Evolutionary conservation across 2,113 vertebrate species (phyloP).

Genomic region (Cyanoliseus patagonus): DNA sequence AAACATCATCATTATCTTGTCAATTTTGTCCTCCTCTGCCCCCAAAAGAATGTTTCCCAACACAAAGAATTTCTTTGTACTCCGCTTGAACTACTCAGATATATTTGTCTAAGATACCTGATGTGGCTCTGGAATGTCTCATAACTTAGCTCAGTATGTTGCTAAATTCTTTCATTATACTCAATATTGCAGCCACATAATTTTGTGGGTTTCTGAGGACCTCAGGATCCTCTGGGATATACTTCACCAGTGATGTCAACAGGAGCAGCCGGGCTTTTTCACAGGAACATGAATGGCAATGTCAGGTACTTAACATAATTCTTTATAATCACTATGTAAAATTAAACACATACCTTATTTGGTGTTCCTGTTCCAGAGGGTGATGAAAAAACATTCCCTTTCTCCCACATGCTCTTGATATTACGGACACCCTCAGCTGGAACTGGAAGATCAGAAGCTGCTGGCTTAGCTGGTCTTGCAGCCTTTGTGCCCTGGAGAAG

Average conservation of each 20-base stretch:
- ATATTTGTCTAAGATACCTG: slow-evolving; percentile 7
- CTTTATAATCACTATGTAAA: not conserved
- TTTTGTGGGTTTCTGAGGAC: not conserved
- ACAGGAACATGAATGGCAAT: not conserved
- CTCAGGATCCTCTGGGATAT: not conserved
- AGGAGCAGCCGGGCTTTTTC: not conserved
- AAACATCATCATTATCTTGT: not conserved
- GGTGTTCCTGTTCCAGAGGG: slow-evolving; percentile 77
- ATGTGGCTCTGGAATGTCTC: slow-evolving; percentile 31
- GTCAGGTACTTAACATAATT: not conserved
- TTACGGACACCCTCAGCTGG: slow-evolving; percentile 90
- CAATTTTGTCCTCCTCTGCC: not conserved
- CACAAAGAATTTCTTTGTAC: slow-evolving; percentile 26
- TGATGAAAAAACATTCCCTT: slow-evolving; percentile 88
- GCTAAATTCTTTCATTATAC: not conserved
- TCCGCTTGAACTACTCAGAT: not conserved
- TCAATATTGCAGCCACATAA: not conserved
- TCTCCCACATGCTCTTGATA: slow-evolving; percentile 99
- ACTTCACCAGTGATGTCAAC: not conserved
- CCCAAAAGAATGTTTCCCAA: not conserved
- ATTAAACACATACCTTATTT: slow-evolving; percentile 84
- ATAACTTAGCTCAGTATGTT: slow-evolving; percentile 27
- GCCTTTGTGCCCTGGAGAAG: slow-evolving; percentile 84
- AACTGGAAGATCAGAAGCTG: slow-evolving; percentile 86
- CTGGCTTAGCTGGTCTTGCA: slow-evolving; percentile 79